Evolutionary conservation across 2,113 vertebrate species (phyloP), one percentile per base, ranked within the genome.

Genomic region (Bolborhynchus lineola): DNA sequence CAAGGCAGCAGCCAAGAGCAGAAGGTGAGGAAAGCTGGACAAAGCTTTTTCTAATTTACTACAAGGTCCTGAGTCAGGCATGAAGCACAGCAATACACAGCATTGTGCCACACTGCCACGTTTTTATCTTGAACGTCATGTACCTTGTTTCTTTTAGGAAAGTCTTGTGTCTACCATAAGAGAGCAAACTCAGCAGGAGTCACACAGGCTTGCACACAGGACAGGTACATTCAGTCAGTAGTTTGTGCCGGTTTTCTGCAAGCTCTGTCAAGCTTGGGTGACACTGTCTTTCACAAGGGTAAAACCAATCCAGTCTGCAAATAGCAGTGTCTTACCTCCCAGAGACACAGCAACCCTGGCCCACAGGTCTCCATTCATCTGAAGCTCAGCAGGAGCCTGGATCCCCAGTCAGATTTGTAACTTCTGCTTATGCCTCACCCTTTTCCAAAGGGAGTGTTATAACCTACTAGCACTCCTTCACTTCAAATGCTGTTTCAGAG

Each of bases 151-250:
- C 52, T 67, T 67, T 57, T 39, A 41, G 68, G 46, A 60, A 50
- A 9, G 10, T 7, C 31, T 65, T 65, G 13, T 31, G 39, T 41
- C 57, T 35, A 21, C 35, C 21, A 19, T 11, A 41, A 13, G 28
- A 71, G 69, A 28, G 76, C 55, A 69, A 53, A 49, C 19, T 53
- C 67, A 10, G 28, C 9, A 49, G 63, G 44, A 76, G 68, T 50
- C 31, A 13, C 13, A 11, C 15, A 49, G 67, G 31, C 2, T 1
- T 9, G 11, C 42, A 13, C 0, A 0, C 31, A 60, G 18, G 12
- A 10, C 35, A 55, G 39, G 14, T 35, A 37, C 9, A 35, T 20
- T 24, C 1, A 0, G 7, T 13, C 9, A 5, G 15, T 15, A 55
- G 7, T 46, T 76, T 17, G 14, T 39, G 10, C 24, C 46, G 12